Base-by-base conservation (phyloP, 2,113 vertebrate species). In the Trogon surrucura region DNA sequence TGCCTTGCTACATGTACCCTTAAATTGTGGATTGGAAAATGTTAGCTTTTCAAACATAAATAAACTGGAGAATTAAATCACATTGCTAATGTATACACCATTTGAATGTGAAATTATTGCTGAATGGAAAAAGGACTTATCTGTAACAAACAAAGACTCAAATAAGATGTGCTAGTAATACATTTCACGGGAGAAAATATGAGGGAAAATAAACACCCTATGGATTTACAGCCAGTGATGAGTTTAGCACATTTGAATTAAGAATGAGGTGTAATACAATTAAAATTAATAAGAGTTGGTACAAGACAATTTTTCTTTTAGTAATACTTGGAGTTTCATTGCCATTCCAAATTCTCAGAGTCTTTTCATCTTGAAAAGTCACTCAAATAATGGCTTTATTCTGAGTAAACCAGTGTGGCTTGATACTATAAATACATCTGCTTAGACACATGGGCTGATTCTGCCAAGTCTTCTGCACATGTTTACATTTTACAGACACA, bases 101-200 rank as follows among this genome's bases (percentile, higher is more conserved):
- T 78, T 85, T 81, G 80, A 95, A 96, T 92, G 61, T 79, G 74
- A 88, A 95, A 81, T 81, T 69, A 88, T 64, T 3, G 1, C 72
- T 84, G 75, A 96, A 95, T 80, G 29, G 84, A 66, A 95, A 89
- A 74, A 62, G 71, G 65, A 88, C 58, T 87, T 95, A 91, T 88
- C 89, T 90, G 18, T 54, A 77, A 88, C 70, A 95, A 91, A 22
- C 92, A 80, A 71, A 67, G 78, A 56, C 73, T 97, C 87, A 93
- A 89, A 94, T 81, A 80, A 80, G 54, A 89, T 94, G 80, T 85
- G 80, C 79, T 95, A 93, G 93, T 79, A 91, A 94, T 32, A 88
- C 20, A 83, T 73, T 96, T 93, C 94, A 86, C 77, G 34, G 62
- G 75, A 96, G 56, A 92, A 96, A 96, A 94, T 66, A 82, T 11